These are phyloP conservation scores for Lathronympha strigana DNA, from an alignment of 2,888 invertebrate genomes.

Conservation along the genomic window DNA sequence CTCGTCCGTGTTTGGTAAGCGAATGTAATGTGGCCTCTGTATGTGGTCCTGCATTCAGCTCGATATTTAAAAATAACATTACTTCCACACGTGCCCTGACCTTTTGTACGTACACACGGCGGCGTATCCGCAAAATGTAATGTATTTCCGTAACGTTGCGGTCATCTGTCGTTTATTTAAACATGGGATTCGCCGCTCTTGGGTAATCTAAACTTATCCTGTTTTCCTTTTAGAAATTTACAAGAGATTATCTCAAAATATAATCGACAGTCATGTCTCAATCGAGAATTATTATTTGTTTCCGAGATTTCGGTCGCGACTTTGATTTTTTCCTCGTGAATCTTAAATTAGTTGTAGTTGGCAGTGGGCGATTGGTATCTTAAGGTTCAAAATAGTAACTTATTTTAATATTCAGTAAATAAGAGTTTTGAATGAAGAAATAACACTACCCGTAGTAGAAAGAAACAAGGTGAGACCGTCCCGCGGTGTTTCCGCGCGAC, in stretches of 20 bases:
- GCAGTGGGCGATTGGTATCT: not conserved
- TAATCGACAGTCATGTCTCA: slow-evolving; percentile 5
- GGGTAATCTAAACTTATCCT: slow-evolving; percentile 32
- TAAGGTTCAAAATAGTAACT: not conserved
- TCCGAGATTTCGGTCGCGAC: not conserved
- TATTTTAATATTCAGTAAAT: not conserved
- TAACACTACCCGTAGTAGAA: too few species aligned
- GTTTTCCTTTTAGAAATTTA: slow-evolving; percentile 34
- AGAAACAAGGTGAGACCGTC: too few species aligned
- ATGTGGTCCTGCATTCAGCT: not conserved
- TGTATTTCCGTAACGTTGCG: slow-evolving; percentile 60
- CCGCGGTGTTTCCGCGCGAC: too few species aligned
- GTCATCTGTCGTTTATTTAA: slow-evolving; percentile 60
- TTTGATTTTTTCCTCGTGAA: not conserved
- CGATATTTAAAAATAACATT: slow-evolving; percentile 56
- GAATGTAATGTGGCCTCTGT: not conserved
- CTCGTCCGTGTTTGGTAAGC: not conserved
- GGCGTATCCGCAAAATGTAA: slow-evolving; percentile 56
- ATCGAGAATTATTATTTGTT: slow-evolving; percentile 19
- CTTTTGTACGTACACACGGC: slow-evolving; percentile 56
- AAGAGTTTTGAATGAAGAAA: not conserved
- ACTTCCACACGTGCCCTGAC: slow-evolving; percentile 57
- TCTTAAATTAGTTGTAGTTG: not conserved
- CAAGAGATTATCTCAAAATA: slow-evolving; percentile 26
- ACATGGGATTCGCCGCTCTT: slow-evolving; percentile 52